Evolutionary conservation across 1,140 invertebrate species (phyloP), one percentile per base, ranked within the genome.

Genomic region (Acyrthosiphon pisum): DNA sequence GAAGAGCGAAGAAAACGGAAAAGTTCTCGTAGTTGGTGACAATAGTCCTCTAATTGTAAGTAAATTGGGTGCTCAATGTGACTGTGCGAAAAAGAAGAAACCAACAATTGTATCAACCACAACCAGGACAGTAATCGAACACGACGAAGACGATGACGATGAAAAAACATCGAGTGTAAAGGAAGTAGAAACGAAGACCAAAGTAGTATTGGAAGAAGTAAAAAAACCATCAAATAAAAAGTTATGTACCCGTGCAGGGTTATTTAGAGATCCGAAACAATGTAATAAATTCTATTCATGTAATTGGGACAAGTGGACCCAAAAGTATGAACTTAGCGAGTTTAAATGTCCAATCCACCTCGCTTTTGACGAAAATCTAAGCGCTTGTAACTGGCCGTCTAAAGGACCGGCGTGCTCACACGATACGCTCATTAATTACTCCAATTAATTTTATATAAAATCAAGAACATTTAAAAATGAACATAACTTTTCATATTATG

Each of bases 231-330:
- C 53, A 14, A 44, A 30, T 20, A 41, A 50, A 30, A 93, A 95
- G 94, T 96, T 97, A 48, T 98, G 97, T 94, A 96, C 97, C 93
- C 96, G 97, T 94, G 96, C 97, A 14, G 98, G 98, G 94, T 96
- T 98, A 1, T 98, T 98, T 95, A 96, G 97, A 94, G 97, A 98
- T 95, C 98, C 98, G 0, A 97, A 97, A 92, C 96, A 97, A 93
- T 98, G 98, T 94, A 97, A 98, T 94, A 98, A 98, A 94, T 98
- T 98, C 95, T 98, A 98, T 94, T 96, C 97, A 56, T 98, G 98
- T 94, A 96, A 97, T 94, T 98, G 97, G 97, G 97, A 98, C 94
- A 96, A 97, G 93, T 97, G 96, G 95, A 97, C 98, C 94, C 97
- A 97, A 94, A 96, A 96, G 94, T 98, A 97, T 95, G 97, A 97